Conservation (phyloP, 2,888 invertebrate genomes). For the Athetis lepigone region DNA sequence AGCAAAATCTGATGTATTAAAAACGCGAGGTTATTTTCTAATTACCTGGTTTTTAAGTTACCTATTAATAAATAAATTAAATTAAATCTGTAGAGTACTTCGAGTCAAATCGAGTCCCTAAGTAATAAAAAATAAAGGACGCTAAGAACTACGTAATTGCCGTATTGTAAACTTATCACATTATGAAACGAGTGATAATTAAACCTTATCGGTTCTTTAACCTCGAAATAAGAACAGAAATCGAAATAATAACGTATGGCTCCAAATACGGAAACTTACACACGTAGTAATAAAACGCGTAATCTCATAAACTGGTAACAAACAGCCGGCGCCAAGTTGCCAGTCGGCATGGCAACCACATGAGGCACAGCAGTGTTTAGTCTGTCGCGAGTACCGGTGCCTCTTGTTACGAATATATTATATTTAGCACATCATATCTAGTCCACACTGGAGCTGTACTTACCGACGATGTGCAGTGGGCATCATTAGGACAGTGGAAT, state of each 20-base stretch:
- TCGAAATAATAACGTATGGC: not conserved
- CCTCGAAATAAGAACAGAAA: not conserved
- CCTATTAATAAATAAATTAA: no score
- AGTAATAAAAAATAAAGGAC: no score
- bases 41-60: no score
- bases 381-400: conserved; percentile 41
- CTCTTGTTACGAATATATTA: conserved; percentile 29
- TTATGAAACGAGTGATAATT: not conserved
- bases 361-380: conserved; percentile 56
- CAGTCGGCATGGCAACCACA: conserved; percentile 40
- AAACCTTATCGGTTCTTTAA: not conserved
- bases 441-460: conserved; percentile 41
- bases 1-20: no score
- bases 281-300: conserved; percentile 9
- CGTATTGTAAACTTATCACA: not conserved
- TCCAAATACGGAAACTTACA: not conserved
- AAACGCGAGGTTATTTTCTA: no score
- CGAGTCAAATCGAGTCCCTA: no score
- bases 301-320: conserved; percentile 35
- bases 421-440: conserved; percentile 41
- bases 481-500: conserved; percentile 18
- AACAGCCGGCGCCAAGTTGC: conserved; percentile 10
- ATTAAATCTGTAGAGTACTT: no score
- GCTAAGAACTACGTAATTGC: no score
- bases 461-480: conserved; percentile 54